Conservation (phyloP, 2,888 invertebrate genomes). For the Noctua fimbriata region DNA sequence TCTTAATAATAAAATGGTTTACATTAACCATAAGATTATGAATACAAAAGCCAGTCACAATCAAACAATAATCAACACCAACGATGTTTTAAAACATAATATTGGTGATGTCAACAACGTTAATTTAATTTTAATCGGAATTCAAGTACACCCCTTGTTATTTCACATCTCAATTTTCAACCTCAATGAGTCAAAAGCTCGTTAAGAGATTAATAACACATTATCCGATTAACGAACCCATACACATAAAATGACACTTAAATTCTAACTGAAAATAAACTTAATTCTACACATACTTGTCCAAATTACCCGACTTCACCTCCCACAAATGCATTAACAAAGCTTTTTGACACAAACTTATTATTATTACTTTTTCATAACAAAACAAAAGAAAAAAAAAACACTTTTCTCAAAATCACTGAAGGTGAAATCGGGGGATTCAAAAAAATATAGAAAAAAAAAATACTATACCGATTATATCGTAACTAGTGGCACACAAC, state of each 20-base stretch:
- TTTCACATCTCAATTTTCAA: not conserved
- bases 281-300: constrained; percentile 54
- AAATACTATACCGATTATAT: constrained; percentile 60
- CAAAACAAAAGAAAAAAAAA: not conserved
- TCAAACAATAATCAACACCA: not conserved
- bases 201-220: constrained; percentile 12
- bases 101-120: not conserved
- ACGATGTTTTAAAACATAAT: not conserved
- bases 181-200: not conserved
- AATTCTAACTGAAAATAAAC: not conserved
- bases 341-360: constrained; percentile 35
- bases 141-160: not conserved
- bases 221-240: constrained; percentile 2
- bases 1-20: not conserved
- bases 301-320: constrained; percentile 63
- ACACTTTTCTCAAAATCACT: constrained; percentile 33
- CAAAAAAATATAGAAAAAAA: constrained; percentile 9
- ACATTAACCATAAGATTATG: not conserved
- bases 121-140: not conserved
- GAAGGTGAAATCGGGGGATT: constrained; percentile 57
- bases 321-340: constrained; percentile 30
- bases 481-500: constrained; percentile 56
- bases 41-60: not conserved
- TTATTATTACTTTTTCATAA: not conserved
- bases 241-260: constrained; percentile 1